phyloP scores from a whole-genome alignment of 2,888 invertebrate genomes.

The Rapana venosa region DNA sequence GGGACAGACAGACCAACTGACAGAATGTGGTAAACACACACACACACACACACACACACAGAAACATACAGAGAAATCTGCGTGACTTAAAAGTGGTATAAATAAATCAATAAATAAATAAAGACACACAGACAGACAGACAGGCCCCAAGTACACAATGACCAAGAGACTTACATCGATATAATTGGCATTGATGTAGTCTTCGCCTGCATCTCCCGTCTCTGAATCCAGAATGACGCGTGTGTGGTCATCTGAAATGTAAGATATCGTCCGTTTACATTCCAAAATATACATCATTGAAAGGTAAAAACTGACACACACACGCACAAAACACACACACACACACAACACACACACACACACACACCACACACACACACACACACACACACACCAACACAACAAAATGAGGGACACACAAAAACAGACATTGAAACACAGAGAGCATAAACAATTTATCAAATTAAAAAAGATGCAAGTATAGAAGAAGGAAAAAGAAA shows the following conservation, averaged over 20 bases:
- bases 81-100: not conserved
- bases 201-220: slow-evolving; percentile 69
- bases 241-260: slow-evolving; percentile 75
- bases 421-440: no score
- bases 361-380: no score
- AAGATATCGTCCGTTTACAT: no score
- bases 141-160: not conserved
- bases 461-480: no score
- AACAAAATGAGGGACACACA: no score
- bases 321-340: no score
- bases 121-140: not conserved
- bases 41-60: slow-evolving; percentile 2
- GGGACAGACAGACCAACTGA: not conserved
- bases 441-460: no score
- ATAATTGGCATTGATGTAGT: slow-evolving; percentile 78
- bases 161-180: slow-evolving; percentile 72
- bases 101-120: not conserved
- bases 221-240: slow-evolving; percentile 73
- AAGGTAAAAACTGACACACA: no score
- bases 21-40: not conserved
- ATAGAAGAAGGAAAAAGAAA: no score
- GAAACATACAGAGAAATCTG: not conserved
- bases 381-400: no score
- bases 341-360: no score
- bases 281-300: no score